Evolutionary conservation across 2,888 invertebrate species (phyloP).

Genomic region (Drosophila sordidula): DNA sequence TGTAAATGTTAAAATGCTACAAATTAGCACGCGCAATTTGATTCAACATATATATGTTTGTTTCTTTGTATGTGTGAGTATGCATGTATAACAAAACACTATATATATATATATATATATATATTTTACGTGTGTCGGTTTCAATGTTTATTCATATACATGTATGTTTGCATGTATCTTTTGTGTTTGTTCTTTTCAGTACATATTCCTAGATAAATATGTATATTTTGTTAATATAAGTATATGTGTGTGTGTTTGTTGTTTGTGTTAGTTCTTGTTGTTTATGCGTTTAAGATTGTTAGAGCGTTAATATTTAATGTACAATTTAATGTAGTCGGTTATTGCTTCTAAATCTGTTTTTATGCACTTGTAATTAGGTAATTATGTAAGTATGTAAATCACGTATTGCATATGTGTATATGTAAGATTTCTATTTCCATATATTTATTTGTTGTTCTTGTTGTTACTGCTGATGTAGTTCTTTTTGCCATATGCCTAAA

Average conservation of each 20-base stretch:
- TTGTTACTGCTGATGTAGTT: constrained; percentile 29
- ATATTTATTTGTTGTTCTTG: constrained; percentile 29
- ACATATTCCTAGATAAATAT: constrained; percentile 36
- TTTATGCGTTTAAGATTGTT: constrained; percentile 12
- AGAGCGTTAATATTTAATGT: constrained; percentile 30
- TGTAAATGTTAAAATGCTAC: constrained; percentile 55
- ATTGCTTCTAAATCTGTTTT: constrained; percentile 24
- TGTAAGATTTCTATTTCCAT: constrained; percentile 32
- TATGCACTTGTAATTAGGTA: constrained; percentile 23
- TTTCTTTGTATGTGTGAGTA: constrained; percentile 15
- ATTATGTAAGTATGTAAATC: constrained; percentile 54
- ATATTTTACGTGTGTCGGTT: constrained; percentile 4
- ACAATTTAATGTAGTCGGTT: constrained; percentile 24
- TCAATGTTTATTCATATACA: constrained; percentile 41
- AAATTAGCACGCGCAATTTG: constrained; percentile 41
- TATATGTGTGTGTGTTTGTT: constrained; percentile 7
- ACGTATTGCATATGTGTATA: constrained; percentile 56
- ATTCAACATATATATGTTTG: constrained; percentile 41
- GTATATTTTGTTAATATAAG: constrained; percentile 11
- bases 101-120: constrained; percentile 27
- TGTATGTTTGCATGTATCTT: constrained; percentile 18
- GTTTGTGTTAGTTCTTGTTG: constrained; percentile 15
- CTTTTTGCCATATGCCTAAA: constrained; percentile 38
- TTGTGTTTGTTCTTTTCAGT: constrained; percentile 5
- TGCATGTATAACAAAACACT: constrained; percentile 45